Conservation (phyloP, 2,888 invertebrate genomes). For the Athetis lepigone region DNA sequence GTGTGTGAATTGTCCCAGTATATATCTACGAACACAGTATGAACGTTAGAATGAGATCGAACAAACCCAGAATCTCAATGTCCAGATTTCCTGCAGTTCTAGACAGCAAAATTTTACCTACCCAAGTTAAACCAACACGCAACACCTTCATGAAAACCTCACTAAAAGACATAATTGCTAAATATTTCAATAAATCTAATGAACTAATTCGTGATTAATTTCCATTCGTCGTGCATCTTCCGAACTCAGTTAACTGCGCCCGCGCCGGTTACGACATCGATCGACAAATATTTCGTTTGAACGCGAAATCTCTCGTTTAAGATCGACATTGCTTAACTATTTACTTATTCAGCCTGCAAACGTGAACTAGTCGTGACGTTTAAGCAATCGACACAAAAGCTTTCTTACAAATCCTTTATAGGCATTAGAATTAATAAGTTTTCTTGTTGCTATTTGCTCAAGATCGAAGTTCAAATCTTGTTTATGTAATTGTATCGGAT, state of each 20-base stretch:
- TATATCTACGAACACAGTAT: not conserved
- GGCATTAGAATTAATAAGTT: slow-evolving; percentile 20
- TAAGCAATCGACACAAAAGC: slow-evolving; percentile 51
- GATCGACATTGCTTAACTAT: slow-evolving; percentile 67
- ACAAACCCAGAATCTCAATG: not conserved
- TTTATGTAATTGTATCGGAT: slow-evolving; percentile 31
- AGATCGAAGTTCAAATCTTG: slow-evolving; percentile 41
- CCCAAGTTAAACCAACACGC: not conserved
- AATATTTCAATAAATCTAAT: slow-evolving; percentile 17
- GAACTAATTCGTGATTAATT: slow-evolving; percentile 48
- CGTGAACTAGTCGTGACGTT: slow-evolving; percentile 50
- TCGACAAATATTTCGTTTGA: slow-evolving; percentile 72
- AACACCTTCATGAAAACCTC: not conserved
- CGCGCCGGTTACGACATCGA: slow-evolving; percentile 61
- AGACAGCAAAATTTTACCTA: not conserved
- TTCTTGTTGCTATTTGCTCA: not conserved
- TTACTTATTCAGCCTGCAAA: slow-evolving; percentile 74
- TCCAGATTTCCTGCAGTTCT: not conserved
- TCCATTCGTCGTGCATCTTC: slow-evolving; percentile 51
- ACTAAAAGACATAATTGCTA: slow-evolving; percentile 3
- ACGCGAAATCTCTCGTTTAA: slow-evolving; percentile 66
- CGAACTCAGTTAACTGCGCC: slow-evolving; percentile 30
- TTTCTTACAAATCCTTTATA: slow-evolving; percentile 41
- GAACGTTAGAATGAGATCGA: not conserved
- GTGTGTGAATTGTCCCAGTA: too few species aligned